phyloP scores from a whole-genome alignment of 1,140 invertebrate genomes.

The Colletes latitarsis region DNA sequence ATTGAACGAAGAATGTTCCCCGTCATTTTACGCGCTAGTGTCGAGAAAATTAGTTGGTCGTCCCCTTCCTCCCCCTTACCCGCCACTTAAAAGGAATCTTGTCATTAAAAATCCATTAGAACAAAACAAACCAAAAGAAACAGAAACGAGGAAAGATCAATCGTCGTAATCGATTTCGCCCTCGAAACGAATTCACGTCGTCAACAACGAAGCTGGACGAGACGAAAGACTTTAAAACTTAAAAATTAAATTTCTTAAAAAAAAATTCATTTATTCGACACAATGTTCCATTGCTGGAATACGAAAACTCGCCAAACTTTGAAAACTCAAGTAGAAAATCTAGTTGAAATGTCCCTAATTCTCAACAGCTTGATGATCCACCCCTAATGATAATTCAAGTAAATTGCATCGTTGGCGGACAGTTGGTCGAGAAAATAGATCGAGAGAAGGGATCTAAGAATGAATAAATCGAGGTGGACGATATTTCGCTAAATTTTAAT shows the following conservation, averaged over 20 bases:
- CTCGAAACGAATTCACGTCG: not conserved
- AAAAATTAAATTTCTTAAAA: too few relatives aligned
- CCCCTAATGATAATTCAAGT: too few relatives aligned
- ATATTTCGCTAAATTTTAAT: not conserved
- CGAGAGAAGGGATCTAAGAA: not conserved
- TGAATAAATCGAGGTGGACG: not conserved
- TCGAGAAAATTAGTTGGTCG: not conserved
- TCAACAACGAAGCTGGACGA: not conserved
- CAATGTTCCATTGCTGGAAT: too few relatives aligned
- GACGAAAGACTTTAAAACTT: too few relatives aligned
- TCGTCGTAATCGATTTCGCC: not conserved
- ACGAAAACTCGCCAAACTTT: too few relatives aligned
- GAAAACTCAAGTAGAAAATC: too few relatives aligned
- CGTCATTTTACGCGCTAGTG: not conserved
- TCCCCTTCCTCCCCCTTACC: too few relatives aligned
- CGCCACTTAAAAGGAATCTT: not conserved
- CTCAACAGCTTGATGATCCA: too few relatives aligned
- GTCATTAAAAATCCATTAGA: conserved; percentile 6
- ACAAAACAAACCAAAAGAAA: not conserved
- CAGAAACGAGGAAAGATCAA: not conserved
- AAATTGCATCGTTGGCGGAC: too few relatives aligned
- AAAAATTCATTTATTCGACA: too few relatives aligned
- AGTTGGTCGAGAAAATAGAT: too few relatives aligned
- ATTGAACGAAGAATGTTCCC: not conserved
- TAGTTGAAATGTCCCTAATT: too few relatives aligned